Conservation (phyloP, 2,113 vertebrate genomes). For the Mastomys coucha region DNA sequence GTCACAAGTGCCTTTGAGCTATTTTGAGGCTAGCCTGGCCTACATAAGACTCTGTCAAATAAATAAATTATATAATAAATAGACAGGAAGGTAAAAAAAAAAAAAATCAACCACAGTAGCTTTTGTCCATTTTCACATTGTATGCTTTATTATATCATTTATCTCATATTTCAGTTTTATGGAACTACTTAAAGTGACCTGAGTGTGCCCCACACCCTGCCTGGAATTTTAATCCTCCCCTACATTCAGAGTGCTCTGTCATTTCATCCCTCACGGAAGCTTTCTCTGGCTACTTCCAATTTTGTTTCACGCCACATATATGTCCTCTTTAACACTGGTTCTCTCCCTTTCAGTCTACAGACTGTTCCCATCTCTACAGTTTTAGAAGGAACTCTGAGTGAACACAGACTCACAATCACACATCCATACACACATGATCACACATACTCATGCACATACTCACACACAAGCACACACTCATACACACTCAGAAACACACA, state of each 20-base stretch:
- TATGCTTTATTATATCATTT: background rate
- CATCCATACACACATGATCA: background rate
- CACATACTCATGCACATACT: background rate
- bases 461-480: background rate
- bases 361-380: background rate
- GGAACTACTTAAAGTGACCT: background rate
- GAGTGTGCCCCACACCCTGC: background rate
- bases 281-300: background rate
- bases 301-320: background rate
- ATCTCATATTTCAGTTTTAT: background rate
- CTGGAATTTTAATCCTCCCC: background rate
- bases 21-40: background rate
- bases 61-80: background rate
- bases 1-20: background rate
- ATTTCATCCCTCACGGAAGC: background rate
- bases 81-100: too few relatives aligned
- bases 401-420: background rate
- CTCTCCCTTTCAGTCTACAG: background rate
- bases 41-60: background rate
- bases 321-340: background rate
- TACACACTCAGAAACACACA: background rate
- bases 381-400: background rate
- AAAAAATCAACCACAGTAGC: too few relatives aligned
- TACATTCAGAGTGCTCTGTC: background rate
- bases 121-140: background rate